A percentile compares a stretch with the other conserved stretches of the same genome.
These are phyloP conservation scores for Paralvinella palmiformis DNA, from an alignment of 1,140 invertebrate species.

Conservation along the genomic window DNA sequence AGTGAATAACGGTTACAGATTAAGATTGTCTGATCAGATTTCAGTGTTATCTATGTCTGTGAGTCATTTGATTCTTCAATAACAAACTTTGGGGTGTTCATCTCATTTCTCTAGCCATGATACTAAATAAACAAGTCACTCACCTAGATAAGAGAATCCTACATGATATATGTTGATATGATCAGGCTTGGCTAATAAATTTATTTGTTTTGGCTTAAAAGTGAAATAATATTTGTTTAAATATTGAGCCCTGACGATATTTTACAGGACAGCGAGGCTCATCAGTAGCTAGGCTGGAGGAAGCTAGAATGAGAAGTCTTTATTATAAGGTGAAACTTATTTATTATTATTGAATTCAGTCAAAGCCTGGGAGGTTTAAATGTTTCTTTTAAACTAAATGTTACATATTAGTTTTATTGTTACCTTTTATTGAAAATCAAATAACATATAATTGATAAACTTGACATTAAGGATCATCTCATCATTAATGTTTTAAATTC, in stretches of 20 bases:
- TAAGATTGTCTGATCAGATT: too few relatives aligned
- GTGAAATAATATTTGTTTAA: not conserved
- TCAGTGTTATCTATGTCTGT: too few relatives aligned
- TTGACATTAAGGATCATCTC: not conserved
- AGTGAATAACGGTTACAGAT: too few relatives aligned
- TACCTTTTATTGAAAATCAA: not conserved
- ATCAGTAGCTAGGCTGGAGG: slow-evolving; percentile 41
- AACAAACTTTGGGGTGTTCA: too few relatives aligned
- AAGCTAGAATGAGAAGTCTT: slow-evolving; percentile 39
- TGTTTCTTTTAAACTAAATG: not conserved
- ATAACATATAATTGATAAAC: not conserved
- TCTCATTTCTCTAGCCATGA: too few relatives aligned
- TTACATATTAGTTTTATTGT: not conserved
- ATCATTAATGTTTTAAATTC: slow-evolving; percentile 18
- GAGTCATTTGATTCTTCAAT: too few relatives aligned
- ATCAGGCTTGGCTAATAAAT: not conserved
- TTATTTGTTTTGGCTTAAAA: not conserved
- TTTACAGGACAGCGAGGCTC: slow-evolving; percentile 38
- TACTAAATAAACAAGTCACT: too few relatives aligned
- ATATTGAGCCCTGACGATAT: not conserved
- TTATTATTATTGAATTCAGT: not conserved
- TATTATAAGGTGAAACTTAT: slow-evolving; percentile 33
- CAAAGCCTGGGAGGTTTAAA: not conserved
- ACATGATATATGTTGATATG: not conserved
- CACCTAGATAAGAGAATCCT: too few relatives aligned